These are phyloP conservation scores for Perca fluviatilis DNA, from an alignment of 2,113 vertebrate genomes.

Conservation along the genomic window DNA sequence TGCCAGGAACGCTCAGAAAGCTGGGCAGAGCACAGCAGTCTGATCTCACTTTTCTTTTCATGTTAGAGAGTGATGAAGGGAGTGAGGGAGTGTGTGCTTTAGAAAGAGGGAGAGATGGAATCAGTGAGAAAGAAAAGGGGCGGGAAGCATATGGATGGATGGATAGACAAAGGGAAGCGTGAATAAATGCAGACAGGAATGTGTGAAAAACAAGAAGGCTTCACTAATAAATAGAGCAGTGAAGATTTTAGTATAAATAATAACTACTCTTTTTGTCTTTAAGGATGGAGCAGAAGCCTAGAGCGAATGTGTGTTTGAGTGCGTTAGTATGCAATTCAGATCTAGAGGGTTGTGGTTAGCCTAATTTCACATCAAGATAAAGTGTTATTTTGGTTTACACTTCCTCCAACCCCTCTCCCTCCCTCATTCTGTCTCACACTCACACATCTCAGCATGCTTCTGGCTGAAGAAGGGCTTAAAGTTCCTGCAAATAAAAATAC, in stretches of 20 bases:
- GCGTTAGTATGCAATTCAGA: slow-evolving; percentile 20
- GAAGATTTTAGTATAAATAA: slow-evolving; percentile 53
- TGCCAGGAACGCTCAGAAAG: slow-evolving; percentile 63
- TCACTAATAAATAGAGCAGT: slow-evolving; percentile 18
- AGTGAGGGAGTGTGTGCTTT: background rate
- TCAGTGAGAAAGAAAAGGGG: slow-evolving; percentile 19
- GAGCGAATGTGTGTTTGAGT: slow-evolving; percentile 26
- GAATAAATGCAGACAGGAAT: slow-evolving; percentile 30
- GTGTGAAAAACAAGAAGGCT: slow-evolving; percentile 45
- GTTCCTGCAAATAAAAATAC: slow-evolving; percentile 48
- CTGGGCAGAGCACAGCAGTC: slow-evolving; percentile 21
- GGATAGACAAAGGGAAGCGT: slow-evolving; percentile 13
- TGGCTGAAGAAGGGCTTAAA: slow-evolving; percentile 20
- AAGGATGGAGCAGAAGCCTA: slow-evolving; percentile 12
- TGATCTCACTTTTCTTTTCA: slow-evolving; percentile 62
- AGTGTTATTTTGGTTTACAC: slow-evolving; percentile 62
- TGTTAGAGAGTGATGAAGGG: slow-evolving; percentile 41
- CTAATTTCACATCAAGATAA: slow-evolving; percentile 63
- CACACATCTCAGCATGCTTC: slow-evolving; percentile 42
- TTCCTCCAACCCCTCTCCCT: slow-evolving; percentile 31
- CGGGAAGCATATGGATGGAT: slow-evolving; percentile 2
- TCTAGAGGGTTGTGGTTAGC: slow-evolving; percentile 43
- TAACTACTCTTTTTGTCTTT: slow-evolving; percentile 48
- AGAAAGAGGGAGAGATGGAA: background rate
- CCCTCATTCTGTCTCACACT: slow-evolving; percentile 48